These are phyloP conservation scores for Drosophila subquinaria DNA, from an alignment of 2,888 invertebrate genomes.

Conservation along the genomic window DNA sequence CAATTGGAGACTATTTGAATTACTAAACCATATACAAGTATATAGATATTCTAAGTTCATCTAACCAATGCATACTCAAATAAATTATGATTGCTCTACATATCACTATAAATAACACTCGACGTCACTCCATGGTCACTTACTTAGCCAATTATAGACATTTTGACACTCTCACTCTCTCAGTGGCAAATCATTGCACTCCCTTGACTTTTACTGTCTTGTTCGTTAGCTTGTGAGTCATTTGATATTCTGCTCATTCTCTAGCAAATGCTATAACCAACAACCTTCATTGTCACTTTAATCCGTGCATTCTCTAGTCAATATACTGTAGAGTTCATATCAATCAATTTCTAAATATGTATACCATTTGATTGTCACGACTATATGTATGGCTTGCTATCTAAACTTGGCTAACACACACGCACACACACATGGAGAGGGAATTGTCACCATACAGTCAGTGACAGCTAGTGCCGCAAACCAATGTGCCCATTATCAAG, in stretches of 20 bases:
- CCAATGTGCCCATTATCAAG: constrained; percentile 69
- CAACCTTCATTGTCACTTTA: constrained; percentile 31
- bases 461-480: constrained; percentile 46
- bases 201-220: background rate
- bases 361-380: constrained; percentile 55
- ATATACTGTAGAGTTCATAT: constrained; percentile 34
- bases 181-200: background rate
- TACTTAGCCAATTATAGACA: constrained; percentile 10
- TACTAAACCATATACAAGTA: too few species aligned
- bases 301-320: constrained; percentile 20
- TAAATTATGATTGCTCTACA: background rate
- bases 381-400: constrained; percentile 34
- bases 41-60: too few species aligned
- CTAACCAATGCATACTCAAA: background rate
- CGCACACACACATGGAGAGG: background rate
- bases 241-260: constrained; percentile 11
- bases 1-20: too few species aligned
- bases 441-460: constrained; percentile 15
- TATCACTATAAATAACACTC: background rate
- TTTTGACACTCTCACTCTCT: constrained; percentile 8
- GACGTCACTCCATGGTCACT: background rate
- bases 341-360: constrained; percentile 52
- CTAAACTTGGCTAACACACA: constrained; percentile 34
- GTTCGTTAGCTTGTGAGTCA: constrained; percentile 1
- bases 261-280: constrained; percentile 6